Base-by-base conservation (phyloP, 2,888 invertebrate genomes). In the Caenorhabditis sp. region DNA sequence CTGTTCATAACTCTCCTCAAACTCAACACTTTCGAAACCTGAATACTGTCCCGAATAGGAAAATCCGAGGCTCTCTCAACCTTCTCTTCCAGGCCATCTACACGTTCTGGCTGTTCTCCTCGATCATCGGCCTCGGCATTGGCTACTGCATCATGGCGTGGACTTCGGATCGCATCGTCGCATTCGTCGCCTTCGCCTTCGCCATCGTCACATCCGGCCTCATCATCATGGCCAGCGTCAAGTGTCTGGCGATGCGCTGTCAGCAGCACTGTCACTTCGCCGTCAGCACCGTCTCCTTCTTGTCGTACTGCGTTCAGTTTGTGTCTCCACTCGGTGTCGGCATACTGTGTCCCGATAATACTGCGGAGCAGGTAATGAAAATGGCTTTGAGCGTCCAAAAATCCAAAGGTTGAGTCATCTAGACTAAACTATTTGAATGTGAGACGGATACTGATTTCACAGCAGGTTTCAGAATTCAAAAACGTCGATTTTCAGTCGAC, bases 171-270 rank as follows among this genome's bases (percentile, higher is more conserved):
- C 75, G 85, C 1, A 47, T 59, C 58, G 35, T 84, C 12, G 88
- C 85, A 0, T 88, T 88, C 61, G 31, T 85, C 2, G 87, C 82
- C 47, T 89, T 87, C 70, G 85, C 89, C 1, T 74, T 74, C 4
- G 86, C 86, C 16, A 86, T 88, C 31, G 84, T 84, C 8, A 84
- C 85, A 35, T 84, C 80, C 6, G 88, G 89, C 2, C 54, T 89
- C 26, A 89, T 89, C 26, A 83, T 85, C 14, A 85, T 89, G 28
- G 88, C 89, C n/a, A 82, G 82, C 12, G 84, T 87, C 38, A 86
- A 86, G 56, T 85, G 86, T 51, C 80, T 86, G 12, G 85, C 85
- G 28, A 49, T 89, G 84, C 82, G 86, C 75, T 86, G 41, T 58
- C 86, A 84, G 24, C 87, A 87, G 24, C 80, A 84, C 47, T 80